Evolutionary conservation across 2,888 invertebrate genomes (phyloP).

Genomic region (Pristionchus entomophagus): DNA sequence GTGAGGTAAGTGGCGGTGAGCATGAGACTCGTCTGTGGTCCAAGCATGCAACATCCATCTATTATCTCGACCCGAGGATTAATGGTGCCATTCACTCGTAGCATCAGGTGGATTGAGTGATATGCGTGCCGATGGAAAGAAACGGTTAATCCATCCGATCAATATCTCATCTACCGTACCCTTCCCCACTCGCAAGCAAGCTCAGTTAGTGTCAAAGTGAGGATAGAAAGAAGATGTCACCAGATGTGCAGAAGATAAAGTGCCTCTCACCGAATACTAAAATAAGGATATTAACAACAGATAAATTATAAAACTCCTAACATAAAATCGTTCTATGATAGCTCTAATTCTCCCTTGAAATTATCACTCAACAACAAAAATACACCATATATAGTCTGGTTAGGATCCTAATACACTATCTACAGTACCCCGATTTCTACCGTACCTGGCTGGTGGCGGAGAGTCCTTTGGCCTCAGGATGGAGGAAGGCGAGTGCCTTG

Average conservation of each 20-base stretch:
- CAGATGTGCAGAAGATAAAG: constrained; percentile 30
- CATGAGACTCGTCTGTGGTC: neutral
- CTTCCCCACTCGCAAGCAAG: no score
- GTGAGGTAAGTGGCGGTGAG: constrained; percentile 1
- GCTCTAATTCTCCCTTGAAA: no score
- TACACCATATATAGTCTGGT: no score
- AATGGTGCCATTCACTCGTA: neutral
- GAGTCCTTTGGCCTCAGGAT: constrained; percentile 82
- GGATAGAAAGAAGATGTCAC: neutral
- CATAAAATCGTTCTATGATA: no score
- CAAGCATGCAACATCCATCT: neutral
- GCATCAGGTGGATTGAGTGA: neutral
- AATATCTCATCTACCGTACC: no score
- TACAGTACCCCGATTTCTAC: neutral
- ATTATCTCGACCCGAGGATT: neutral
- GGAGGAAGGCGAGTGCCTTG: constrained; percentile 98
- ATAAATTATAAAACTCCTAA: no score
- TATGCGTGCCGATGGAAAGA: neutral
- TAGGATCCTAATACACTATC: no score
- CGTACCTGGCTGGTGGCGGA: constrained; percentile 42
- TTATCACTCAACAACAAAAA: no score
- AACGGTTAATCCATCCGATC: no score
- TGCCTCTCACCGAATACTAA: constrained; percentile 28
- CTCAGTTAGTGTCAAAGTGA: neutral
- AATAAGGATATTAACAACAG: neutral